Evolutionary conservation across 2,797 vertebrate genomes (phyloP).

Genomic region (Menidia menidia): DNA sequence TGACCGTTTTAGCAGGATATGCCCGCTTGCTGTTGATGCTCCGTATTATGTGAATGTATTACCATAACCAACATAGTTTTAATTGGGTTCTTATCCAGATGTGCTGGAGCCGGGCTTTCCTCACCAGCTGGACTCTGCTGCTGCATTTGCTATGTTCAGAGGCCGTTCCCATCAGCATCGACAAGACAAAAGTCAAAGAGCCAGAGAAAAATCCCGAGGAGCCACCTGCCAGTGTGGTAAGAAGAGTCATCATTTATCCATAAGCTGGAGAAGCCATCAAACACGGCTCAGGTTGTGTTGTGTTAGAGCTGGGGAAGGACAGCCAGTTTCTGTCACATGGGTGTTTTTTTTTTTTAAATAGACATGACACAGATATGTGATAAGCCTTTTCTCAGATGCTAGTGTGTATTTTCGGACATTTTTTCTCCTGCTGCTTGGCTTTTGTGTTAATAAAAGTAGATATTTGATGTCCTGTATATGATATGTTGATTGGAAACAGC

Average conservation of each 20-base stretch:
- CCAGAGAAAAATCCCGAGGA: constrained; percentile 80
- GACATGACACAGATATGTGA: no score
- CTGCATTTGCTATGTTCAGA: constrained; percentile 81
- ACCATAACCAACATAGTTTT: neutral
- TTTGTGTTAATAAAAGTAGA: neutral
- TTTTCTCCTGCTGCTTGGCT: neutral
- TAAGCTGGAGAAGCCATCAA: neutral
- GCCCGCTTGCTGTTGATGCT: no score
- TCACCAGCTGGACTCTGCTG: constrained; percentile 80
- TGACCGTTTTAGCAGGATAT: no score
- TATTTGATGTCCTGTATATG: neutral
- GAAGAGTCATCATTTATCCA: constrained; percentile 34
- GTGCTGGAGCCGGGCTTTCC: constrained; percentile 76
- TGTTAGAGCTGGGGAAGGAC: no score
- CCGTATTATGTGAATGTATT: neutral
- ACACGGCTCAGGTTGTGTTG: no score
- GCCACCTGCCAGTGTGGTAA: constrained; percentile 89
- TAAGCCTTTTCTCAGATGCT: no score
- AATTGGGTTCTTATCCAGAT: constrained; percentile 81
- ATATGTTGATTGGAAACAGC: neutral
- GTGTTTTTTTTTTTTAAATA: no score
- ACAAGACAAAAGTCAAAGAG: constrained; percentile 90
- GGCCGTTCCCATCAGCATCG: constrained; percentile 93
- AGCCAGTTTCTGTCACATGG: no score
- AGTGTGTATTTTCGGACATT: neutral